Conservation (phyloP, 1,140 invertebrate genomes). For the Pteromalus puparum region DNA sequence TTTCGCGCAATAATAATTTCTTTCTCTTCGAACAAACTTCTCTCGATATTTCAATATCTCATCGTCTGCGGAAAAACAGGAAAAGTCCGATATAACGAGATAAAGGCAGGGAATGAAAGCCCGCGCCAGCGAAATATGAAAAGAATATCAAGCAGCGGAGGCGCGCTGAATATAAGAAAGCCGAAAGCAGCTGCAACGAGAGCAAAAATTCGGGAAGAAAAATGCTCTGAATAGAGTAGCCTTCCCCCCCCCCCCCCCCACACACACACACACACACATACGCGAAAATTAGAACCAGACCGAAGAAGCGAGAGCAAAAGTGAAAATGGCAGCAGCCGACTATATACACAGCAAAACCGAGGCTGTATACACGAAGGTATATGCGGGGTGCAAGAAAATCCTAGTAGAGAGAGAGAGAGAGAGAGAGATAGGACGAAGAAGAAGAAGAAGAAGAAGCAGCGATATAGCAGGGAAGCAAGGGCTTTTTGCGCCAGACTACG, state of each 20-base stretch:
- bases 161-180: background rate
- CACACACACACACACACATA: background rate
- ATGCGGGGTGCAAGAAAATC: slow-evolving; percentile 65
- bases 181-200: background rate
- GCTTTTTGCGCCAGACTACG: slow-evolving; percentile 59
- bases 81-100: background rate
- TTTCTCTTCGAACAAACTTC: background rate
- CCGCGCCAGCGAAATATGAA: slow-evolving; percentile 42
- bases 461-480: slow-evolving; percentile 39
- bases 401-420: slow-evolving; percentile 54
- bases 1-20: background rate
- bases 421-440: background rate
- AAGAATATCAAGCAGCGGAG: slow-evolving; percentile 49
- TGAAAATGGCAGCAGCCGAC: slow-evolving; percentile 69
- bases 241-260: background rate
- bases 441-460: too few species aligned
- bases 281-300: background rate
- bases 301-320: slow-evolving; percentile 50
- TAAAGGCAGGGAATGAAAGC: slow-evolving; percentile 10
- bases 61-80: background rate
- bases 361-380: background rate
- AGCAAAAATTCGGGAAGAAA: background rate
- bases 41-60: too few species aligned
- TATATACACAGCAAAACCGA: slow-evolving; percentile 56
- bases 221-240: background rate